These are phyloP conservation scores for Trochalopteron elliotii DNA, from an alignment of 2,113 vertebrate genomes.

Conservation along the genomic window DNA sequence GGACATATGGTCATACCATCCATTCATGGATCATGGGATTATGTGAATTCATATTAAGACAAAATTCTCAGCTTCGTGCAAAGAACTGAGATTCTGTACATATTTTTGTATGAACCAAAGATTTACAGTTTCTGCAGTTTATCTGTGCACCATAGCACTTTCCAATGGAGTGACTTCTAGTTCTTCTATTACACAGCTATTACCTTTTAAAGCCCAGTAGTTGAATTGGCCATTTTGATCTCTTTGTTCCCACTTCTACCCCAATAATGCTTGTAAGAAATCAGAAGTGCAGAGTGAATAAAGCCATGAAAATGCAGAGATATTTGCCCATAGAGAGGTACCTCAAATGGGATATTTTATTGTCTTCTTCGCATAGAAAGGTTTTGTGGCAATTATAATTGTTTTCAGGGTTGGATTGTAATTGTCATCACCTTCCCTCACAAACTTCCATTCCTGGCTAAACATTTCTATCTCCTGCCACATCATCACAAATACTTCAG, in stretches of 20 bases:
- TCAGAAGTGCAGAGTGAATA: not conserved
- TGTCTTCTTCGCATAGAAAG: not conserved
- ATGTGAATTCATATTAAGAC: not conserved
- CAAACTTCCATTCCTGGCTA: not conserved
- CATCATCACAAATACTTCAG: not conserved
- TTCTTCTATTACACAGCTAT: not conserved
- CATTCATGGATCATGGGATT: not conserved
- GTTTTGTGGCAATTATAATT: not conserved
- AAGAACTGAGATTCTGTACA: not conserved
- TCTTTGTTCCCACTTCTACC: not conserved
- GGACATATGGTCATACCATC: not conserved
- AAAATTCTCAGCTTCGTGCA: conserved; percentile 14
- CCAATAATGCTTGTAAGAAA: not conserved
- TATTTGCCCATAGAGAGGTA: not conserved
- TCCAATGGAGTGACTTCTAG: not conserved
- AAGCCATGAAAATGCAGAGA: not conserved
- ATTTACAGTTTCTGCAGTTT: too few species aligned
- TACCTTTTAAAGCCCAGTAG: not conserved
- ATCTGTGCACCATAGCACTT: not conserved
- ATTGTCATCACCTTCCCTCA: not conserved
- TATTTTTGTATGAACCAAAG: too few species aligned
- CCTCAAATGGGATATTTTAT: not conserved
- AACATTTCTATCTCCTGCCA: not conserved
- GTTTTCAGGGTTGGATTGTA: not conserved
- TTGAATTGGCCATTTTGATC: not conserved